These are phyloP conservation scores for Parnassius mnemosyne DNA, from an alignment of 2,888 invertebrate genomes.

Conservation along the genomic window DNA sequence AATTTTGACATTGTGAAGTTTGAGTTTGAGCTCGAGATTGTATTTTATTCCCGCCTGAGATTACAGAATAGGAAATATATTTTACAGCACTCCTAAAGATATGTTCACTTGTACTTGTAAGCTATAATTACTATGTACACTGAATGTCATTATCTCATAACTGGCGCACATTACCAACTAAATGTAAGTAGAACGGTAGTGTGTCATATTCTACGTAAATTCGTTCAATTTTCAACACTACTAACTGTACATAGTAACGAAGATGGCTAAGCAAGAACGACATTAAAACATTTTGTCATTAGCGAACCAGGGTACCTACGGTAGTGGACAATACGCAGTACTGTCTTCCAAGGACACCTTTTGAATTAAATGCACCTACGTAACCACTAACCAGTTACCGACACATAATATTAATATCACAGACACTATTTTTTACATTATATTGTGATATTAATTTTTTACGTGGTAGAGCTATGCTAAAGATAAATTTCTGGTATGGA, in stretches of 20 bases:
- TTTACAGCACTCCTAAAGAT: background rate
- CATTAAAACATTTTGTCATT: conserved; percentile 8
- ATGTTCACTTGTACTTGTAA: background rate
- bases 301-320: conserved; percentile 7
- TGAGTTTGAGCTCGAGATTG: too few relatives aligned
- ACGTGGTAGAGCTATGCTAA: too few relatives aligned
- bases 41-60: too few relatives aligned
- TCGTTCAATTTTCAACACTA: conserved; percentile 13
- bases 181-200: conserved; percentile 26
- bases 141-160: conserved; percentile 15
- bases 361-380: background rate
- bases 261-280: background rate
- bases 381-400: too few relatives aligned
- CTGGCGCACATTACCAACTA: conserved; percentile 12
- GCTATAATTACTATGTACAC: conserved; percentile 8
- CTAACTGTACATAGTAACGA: background rate
- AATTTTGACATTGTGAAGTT: too few relatives aligned
- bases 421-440: too few relatives aligned
- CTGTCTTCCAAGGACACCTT: conserved; percentile 3
- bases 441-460: too few relatives aligned
- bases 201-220: conserved; percentile 5
- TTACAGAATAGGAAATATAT: too few relatives aligned
- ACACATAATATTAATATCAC: too few relatives aligned
- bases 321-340: conserved; percentile 10
- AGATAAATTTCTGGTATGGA: too few relatives aligned